Conservation (phyloP, 2,797 vertebrate genomes). For the Dipus sagitta region DNA sequence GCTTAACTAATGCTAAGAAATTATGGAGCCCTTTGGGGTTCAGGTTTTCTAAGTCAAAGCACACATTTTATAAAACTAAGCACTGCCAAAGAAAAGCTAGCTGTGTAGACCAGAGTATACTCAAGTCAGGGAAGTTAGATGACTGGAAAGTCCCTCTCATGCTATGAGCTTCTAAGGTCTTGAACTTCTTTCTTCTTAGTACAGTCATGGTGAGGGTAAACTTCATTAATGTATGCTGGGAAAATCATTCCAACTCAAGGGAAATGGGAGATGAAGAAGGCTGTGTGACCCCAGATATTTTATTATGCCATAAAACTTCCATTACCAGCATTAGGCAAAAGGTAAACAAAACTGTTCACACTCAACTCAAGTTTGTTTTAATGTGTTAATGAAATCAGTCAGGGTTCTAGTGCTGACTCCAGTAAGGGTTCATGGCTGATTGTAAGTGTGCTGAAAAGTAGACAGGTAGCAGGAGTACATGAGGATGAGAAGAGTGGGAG, state of each 20-base stretch:
- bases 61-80: rapidly evolving
- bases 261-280: neutral
- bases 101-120: neutral
- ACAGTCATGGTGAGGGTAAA: neutral
- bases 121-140: neutral
- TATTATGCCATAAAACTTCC: neutral
- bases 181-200: neutral
- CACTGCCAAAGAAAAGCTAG: neutral
- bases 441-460: neutral
- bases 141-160: neutral
- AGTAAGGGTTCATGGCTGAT: neutral
- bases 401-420: neutral
- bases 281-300: neutral
- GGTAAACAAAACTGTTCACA: neutral
- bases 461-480: rapidly evolving
- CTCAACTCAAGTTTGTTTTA: neutral
- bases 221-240: rapidly evolving
- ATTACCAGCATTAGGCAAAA: neutral
- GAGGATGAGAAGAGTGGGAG: no score
- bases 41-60: neutral
- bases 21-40: neutral
- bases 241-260: neutral
- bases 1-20: rapidly evolving
- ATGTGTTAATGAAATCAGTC: neutral
- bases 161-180: neutral